A percentile compares a stretch with the other conserved stretches of the same genome.
phyloP scores from a whole-genome alignment of 1,140 invertebrate genomes.

The Heterodera carotae region DNA sequence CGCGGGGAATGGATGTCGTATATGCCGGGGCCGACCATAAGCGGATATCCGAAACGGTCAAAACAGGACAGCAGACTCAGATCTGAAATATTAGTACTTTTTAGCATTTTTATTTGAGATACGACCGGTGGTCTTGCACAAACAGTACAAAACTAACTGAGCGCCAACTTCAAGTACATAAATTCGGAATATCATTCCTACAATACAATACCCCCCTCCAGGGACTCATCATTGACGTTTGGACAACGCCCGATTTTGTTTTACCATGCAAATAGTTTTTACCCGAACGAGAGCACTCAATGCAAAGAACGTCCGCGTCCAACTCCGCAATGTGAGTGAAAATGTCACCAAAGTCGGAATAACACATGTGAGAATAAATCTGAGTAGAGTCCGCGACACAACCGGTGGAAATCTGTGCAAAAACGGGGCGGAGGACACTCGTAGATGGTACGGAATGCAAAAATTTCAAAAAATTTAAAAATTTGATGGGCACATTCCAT shows the following conservation, averaged over 20 bases:
- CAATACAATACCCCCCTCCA: no score
- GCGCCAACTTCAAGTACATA: no score
- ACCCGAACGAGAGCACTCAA: constrained; percentile 40
- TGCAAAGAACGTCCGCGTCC: constrained; percentile 42
- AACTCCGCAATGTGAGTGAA: constrained; percentile 36
- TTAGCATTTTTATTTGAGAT: no score
- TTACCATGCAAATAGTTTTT: no score
- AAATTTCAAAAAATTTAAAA: background rate
- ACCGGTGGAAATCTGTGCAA: constrained; percentile 30
- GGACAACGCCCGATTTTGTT: no score
- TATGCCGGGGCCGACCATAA: constrained; percentile 34
- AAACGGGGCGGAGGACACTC: background rate
- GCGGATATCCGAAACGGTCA: constrained; percentile 34
- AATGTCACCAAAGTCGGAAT: constrained; percentile 41
- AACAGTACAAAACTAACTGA: no score
- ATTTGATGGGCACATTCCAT: no score
- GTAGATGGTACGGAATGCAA: background rate
- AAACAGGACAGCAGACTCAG: constrained; percentile 31
- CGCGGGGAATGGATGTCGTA: constrained; percentile 44
- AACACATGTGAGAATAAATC: constrained; percentile 44
- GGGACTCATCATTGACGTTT: no score
- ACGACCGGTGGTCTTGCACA: no score
- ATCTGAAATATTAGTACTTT: no score
- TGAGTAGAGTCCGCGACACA: constrained; percentile 35
- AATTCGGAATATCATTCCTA: no score